Evolutionary conservation across 2,113 vertebrate species (phyloP), one percentile per base, ranked within the genome.

Genomic region (Uropsilus gracilis): DNA sequence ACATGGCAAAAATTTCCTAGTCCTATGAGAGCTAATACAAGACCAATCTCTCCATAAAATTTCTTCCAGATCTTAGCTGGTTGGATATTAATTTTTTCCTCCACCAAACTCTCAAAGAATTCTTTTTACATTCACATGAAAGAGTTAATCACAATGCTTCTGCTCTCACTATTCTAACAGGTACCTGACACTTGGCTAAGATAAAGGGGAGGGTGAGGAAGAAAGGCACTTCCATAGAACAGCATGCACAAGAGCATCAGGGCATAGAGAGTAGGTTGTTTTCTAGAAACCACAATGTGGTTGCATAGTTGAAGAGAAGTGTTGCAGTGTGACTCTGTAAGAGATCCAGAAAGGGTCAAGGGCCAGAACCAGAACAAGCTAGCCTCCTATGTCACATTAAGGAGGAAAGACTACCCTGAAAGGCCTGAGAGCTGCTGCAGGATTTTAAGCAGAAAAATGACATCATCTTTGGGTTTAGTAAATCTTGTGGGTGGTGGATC

Each of bases 391-490:
- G 34, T 59, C 78, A 75, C 9, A 14, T 17, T 75, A 71, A 85
- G 59, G 50, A 91, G 69, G 34, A 37, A 63, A 61, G 48, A 68
- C 32, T 59, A 32, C 76, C 17, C 44, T 24, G 44, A 37, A 81
- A n/a, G 13, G 24, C 84, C 72, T 86, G 59, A 75, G 91, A 78
- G 69, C 18, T 30, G 46, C 28, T 73, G 39, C 32, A 55, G 16
- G 83, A 42, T 75, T 80, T 84, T 80, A 84, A 95, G 42, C 44
- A 81, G 71, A 92, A 44, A 89, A 71, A 89, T 89, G 80, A 91
- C 34, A 63, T 91, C 86, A 87, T 64, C 71, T 76, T 71, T 91
- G 84, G 84, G 76, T 90, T 93, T 69, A 91, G 28, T 73, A 73
- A 84, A 72, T 86, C 90, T 90, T 72, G 85, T 42, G 39, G 48